These are phyloP conservation scores for Lysandra coridon DNA, from an alignment of 2,888 invertebrate species.

Conservation along the genomic window DNA sequence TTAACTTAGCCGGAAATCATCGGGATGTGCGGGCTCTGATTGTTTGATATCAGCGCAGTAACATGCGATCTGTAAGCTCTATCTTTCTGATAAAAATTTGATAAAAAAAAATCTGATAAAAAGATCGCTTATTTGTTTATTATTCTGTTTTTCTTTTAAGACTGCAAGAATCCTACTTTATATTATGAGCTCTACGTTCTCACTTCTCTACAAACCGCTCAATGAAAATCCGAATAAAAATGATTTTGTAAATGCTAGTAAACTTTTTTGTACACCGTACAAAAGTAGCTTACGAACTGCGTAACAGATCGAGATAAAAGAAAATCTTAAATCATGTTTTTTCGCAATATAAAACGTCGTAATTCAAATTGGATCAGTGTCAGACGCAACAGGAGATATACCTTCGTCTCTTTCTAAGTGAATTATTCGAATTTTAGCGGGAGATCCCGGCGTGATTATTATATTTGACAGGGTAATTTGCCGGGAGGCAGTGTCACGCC, in stretches of 20 bases:
- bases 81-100: not conserved
- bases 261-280: slow-evolving; percentile 2
- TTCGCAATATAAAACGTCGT: slow-evolving; percentile 44
- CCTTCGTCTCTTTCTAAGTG: slow-evolving; percentile 49
- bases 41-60: not conserved
- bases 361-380: slow-evolving; percentile 69
- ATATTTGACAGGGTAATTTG: slow-evolving; percentile 75
- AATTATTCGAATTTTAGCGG: slow-evolving; percentile 50
- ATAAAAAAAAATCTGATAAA: too few species aligned
- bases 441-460: slow-evolving; percentile 57
- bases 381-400: slow-evolving; percentile 49
- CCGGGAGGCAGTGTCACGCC: slow-evolving; percentile 64
- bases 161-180: not conserved
- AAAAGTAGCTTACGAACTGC: slow-evolving; percentile 5
- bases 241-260: not conserved
- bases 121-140: not conserved
- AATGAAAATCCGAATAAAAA: not conserved
- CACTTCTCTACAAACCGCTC: not conserved
- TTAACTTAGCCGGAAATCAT: not conserved
- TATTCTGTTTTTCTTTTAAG: not conserved
- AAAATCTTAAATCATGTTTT: slow-evolving; percentile 22
- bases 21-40: not conserved
- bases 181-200: not conserved
- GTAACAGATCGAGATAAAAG: slow-evolving; percentile 12
- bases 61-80: not conserved